These are phyloP conservation scores for Drosophila ananassae DNA, from an alignment of 1,140 invertebrate genomes.

Conservation along the genomic window DNA sequence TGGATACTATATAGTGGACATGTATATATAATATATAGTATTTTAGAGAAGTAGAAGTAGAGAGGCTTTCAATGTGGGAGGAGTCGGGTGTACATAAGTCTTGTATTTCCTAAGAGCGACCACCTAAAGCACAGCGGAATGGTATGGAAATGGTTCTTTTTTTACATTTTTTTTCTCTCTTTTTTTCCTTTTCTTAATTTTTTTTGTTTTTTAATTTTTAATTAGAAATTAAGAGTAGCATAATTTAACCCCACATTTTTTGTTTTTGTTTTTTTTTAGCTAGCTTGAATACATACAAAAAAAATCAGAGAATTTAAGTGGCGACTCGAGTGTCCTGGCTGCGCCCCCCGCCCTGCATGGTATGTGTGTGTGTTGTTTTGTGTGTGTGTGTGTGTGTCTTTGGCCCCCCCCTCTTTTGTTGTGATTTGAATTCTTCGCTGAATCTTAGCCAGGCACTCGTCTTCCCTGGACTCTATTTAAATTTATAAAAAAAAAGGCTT, in stretches of 20 bases:
- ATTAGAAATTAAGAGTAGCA: constrained; percentile 61
- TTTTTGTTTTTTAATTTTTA: constrained; percentile 26
- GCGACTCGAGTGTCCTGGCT: constrained; percentile 7
- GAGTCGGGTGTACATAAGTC: constrained; percentile 46
- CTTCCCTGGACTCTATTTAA: constrained; percentile 6
- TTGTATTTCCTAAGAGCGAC: constrained; percentile 44
- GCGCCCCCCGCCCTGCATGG: not conserved
- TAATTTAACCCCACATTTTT: constrained; percentile 57
- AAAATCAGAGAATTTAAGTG: constrained; percentile 49
- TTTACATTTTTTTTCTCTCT: constrained; percentile 20
- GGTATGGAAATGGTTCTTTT: constrained; percentile 43
- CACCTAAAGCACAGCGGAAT: constrained; percentile 66
- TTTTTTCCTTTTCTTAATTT: not conserved
- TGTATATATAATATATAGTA: constrained; percentile 22
- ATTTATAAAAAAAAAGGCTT: not conserved
- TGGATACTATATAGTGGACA: constrained; percentile 29
- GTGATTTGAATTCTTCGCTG: constrained; percentile 9
- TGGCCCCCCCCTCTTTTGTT: not conserved
- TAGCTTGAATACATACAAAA: constrained; percentile 52
- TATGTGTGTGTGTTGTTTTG: not conserved
- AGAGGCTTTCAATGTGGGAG: constrained; percentile 10
- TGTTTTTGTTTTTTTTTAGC: constrained; percentile 47
- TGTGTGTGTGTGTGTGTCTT: not conserved
- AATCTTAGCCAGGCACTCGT: constrained; percentile 20
- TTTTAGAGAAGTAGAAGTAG: constrained; percentile 10